Base-by-base conservation (phyloP, 2,888 invertebrate species). In the Campaea margaritaria region DNA sequence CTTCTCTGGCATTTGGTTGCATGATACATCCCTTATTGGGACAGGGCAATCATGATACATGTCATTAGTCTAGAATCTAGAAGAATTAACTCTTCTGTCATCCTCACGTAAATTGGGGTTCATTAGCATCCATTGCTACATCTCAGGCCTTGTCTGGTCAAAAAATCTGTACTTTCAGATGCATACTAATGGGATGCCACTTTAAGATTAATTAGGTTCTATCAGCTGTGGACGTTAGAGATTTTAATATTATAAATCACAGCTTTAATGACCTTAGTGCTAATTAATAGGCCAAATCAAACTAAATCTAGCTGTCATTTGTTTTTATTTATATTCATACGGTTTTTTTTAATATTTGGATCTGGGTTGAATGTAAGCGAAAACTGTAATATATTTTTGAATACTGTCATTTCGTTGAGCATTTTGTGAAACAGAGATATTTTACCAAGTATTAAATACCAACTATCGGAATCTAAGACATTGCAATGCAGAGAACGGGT, bases 1-100 rank as follows among this genome's bases (percentile, higher is more conserved):
- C 62, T 47, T 14, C 13, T 9, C 15, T 60, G 67, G 43, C 64
- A 67, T 64, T 67, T 58, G 36, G 46, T 59, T 58, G 28, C 56
- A 52, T 36, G 43, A 43, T 51, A 53, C 62, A 49, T 58, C 48
- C 59, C 38, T 44, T 61, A 52, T 52, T 48, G 48, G 57, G 44
- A 45, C 38, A 38, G 49, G n/a, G 36, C 46, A 5, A 38, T 59
- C 57, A 65, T 54, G 59, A 56, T 59, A 60, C 62, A 49, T 55
- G 53, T 39, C 46, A 58, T 50, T 58, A 52, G 43, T 38, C 47
- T 38, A 47, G n/a, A n/a, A n/a, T n/a, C n/a, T n/a, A n/a, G 34
- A 46, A 45, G 31, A 27, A 49, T 11, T 38, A 38, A 27, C 27
- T 28, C 28, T 44, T 27, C 27, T 27, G n/a, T 38, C 3, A n/a